Conservation (phyloP, 2,797 vertebrate species). For the Micropoecilia bifurca region DNA sequence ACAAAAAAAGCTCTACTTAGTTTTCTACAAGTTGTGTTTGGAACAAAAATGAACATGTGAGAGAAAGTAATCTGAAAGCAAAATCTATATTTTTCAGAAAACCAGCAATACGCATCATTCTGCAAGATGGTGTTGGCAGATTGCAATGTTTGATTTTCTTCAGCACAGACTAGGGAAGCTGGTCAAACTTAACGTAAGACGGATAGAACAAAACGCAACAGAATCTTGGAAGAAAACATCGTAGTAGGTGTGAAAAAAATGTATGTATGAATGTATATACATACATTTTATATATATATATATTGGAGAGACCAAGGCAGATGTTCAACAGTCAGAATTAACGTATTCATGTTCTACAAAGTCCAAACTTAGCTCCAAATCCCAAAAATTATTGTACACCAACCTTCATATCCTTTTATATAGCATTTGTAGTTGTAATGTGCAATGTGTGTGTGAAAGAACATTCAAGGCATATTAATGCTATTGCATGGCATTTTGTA, state of each 20-base stretch:
- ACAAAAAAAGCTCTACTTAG: background rate
- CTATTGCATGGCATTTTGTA: background rate
- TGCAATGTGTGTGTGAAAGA: background rate
- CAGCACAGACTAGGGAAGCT: background rate
- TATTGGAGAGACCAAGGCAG: background rate
- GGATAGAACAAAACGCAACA: background rate
- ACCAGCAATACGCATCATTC: background rate
- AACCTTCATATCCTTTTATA: no score
- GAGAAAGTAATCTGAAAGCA: background rate
- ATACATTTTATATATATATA: no score
- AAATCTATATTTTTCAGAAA: background rate
- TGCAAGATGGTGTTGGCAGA: no score
- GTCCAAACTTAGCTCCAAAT: background rate
- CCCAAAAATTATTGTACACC: background rate
- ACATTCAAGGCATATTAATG: background rate
- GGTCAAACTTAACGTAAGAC: background rate
- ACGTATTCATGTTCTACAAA: background rate
- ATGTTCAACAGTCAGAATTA: background rate
- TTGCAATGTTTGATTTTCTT: background rate
- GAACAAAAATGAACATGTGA: background rate
- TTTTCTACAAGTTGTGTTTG: background rate
- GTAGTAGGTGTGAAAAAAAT: background rate
- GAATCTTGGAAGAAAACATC: background rate
- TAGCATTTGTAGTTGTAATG: background rate
- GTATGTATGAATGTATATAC: no score